Evolutionary conservation across 2,888 invertebrate genomes (phyloP).

Genomic region (Tolmerus cingulatus): DNA sequence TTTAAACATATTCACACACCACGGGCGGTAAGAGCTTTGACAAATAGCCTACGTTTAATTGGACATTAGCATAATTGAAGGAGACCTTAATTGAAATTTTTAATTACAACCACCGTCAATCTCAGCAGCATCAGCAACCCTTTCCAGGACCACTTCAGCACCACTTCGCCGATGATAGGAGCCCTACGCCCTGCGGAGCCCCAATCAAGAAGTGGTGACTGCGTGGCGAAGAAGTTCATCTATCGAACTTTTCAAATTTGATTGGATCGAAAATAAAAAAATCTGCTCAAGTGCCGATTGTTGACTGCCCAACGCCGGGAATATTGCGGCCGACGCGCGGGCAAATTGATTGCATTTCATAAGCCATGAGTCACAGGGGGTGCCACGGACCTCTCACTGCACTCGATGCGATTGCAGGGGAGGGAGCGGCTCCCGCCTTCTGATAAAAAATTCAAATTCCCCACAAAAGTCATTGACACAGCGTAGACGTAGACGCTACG

Average conservation of each 20-base stretch:
- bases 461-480: not conserved
- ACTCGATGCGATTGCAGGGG: not conserved
- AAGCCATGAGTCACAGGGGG: not conserved
- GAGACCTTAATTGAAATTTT: not conserved
- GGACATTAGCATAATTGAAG: not conserved
- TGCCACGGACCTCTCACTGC: not conserved
- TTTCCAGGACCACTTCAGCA: not conserved
- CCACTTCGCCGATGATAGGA: not conserved
- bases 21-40: not conserved
- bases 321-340: not conserved
- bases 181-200: not conserved
- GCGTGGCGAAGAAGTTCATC: not conserved
- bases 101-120: not conserved
- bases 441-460: constrained; percentile 6
- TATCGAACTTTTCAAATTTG: not conserved
- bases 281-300: not conserved
- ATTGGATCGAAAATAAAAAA: constrained; percentile 14
- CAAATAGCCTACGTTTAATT: not conserved
- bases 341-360: not conserved
- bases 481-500: not conserved
- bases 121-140: not conserved
- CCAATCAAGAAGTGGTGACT: not conserved
- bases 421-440: not conserved
- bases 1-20: not conserved
- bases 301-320: not conserved